Evolutionary conservation across 2,113 vertebrate species (phyloP).

Genomic region (Gymnogyps californianus): DNA sequence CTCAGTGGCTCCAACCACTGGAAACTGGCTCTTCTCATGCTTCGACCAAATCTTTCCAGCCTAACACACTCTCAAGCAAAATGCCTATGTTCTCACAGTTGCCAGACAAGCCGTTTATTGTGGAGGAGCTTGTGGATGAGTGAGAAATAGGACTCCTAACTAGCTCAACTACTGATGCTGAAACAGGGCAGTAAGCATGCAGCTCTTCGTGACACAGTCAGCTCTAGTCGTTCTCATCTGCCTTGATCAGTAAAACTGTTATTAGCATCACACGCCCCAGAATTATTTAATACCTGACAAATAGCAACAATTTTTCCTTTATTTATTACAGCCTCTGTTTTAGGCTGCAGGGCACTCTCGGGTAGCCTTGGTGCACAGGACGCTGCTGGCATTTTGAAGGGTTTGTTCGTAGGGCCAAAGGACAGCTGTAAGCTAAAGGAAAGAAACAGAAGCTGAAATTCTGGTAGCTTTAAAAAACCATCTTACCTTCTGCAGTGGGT

Average conservation of each 20-base stretch:
- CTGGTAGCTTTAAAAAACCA: neutral
- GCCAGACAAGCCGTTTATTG: accelerated
- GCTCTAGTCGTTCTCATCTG: neutral
- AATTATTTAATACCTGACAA: neutral
- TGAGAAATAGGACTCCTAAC: neutral
- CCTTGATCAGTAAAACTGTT: neutral
- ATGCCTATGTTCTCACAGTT: accelerated
- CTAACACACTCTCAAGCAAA: neutral
- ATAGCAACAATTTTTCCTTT: neutral
- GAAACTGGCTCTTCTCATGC: neutral
- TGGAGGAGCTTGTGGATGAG: neutral
- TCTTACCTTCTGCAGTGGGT: neutral
- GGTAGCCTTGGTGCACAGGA: accelerated
- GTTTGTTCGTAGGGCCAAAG: neutral
- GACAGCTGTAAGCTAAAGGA: neutral
- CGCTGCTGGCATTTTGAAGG: neutral
- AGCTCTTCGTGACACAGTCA: neutral
- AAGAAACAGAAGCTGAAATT: neutral
- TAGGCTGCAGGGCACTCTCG: neutral
- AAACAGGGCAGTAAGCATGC: neutral
- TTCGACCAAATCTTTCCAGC: neutral
- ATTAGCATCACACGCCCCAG: neutral
- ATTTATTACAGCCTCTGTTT: neutral
- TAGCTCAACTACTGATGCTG: neutral
- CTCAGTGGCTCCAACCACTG: neutral